These are phyloP conservation scores for Mustelus asterias DNA, from an alignment of 2,113 vertebrate species.

Conservation along the genomic window DNA sequence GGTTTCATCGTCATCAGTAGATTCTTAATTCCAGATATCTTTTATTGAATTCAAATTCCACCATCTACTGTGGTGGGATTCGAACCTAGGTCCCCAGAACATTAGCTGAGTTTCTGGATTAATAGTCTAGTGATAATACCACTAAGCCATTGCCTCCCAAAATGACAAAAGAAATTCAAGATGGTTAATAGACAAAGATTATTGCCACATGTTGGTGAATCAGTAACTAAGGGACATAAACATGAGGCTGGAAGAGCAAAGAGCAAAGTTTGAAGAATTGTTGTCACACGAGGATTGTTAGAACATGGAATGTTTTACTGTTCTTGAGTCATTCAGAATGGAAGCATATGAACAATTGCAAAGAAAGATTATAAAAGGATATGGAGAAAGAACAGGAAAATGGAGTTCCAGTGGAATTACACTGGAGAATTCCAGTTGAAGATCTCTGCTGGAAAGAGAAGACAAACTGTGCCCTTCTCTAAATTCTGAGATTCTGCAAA, in stretches of 20 bases:
- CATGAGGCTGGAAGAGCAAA: background rate
- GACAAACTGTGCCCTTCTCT: background rate
- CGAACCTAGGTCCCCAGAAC: too few species aligned
- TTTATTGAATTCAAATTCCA: too few species aligned
- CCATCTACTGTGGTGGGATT: too few species aligned
- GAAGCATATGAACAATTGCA: background rate
- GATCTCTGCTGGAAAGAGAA: background rate
- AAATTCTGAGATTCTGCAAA: background rate
- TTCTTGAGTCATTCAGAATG: background rate
- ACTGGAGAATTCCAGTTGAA: background rate
- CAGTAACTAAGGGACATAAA: background rate
- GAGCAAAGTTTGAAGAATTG: background rate
- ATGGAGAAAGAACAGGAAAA: background rate
- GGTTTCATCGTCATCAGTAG: too few species aligned
- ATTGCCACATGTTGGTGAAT: background rate
- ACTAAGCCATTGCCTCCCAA: too few species aligned
- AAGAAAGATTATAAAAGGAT: background rate
- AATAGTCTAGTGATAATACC: too few species aligned
- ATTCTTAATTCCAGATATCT: too few species aligned
- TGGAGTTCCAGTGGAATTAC: too few species aligned
- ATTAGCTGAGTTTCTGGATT: too few species aligned
- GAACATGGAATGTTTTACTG: background rate
- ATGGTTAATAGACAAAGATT: background rate
- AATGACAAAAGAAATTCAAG: background rate
- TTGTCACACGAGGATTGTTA: background rate